Evolutionary conservation across 1,140 invertebrate genomes (phyloP), one percentile per base, ranked within the genome.

Genomic region (Cydia strobilella): DNA sequence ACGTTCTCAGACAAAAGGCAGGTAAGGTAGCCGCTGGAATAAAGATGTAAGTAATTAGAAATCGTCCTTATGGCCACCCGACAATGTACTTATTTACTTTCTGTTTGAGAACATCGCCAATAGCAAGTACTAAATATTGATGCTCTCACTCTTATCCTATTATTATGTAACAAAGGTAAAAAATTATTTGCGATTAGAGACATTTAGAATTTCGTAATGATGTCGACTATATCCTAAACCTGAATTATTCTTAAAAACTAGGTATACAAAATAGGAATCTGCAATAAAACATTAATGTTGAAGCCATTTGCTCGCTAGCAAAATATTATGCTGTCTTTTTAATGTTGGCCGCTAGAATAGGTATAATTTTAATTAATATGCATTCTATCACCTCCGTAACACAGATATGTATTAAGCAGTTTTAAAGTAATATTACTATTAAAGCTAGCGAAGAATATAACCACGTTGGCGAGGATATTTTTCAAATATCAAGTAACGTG

Each of bases 181-280:
- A 84, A 82, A 84, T 83, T 82, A 82, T 80, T 79, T 79, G 75
- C 72, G 81, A 77, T 79, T 63, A 75, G 75, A 82, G 76, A 80
- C 74, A 80, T 78, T 80, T 79, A 79, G 75, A 82, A 82, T 80
- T 82, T 82, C 65, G 66, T 76, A 74, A 82, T 76, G 63, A 77
- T 79, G 74, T 78, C 76, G 65, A 48, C 63, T 79, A 71, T 77
- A 80, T 73, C 10, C 75, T 79, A 77, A 77, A 66, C 72, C 75
- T 77, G 69, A 79, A 79, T 90, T 88, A 86, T 82, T 82, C 86
- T 90, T 89, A 91, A 74, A 54, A 85, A 76, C 88, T 91, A 92
- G 63, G 77, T 84, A 86, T 87, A 89, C 82, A 89, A 90, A 88
- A 88, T 86, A 91, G 90, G 90, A 92, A 92, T 92, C 90, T 91